Evolutionary conservation across 2,113 vertebrate species (phyloP).

Genomic region (Lasiurus borealis): DNA sequence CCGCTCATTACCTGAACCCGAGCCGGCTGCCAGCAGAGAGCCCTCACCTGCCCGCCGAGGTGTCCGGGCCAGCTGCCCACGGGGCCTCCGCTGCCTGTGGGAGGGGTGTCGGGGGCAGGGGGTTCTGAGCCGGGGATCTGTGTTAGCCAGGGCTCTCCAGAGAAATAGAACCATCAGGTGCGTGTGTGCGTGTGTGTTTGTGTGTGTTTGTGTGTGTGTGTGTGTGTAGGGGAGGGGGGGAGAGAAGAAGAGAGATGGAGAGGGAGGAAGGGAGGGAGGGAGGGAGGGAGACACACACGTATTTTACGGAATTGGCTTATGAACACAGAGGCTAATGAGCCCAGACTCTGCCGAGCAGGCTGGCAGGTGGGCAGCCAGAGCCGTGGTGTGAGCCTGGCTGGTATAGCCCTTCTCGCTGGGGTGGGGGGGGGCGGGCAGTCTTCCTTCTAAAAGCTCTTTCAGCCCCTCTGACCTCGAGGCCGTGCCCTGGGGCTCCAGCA

Average conservation of each 20-base stretch:
- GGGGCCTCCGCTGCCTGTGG: background rate
- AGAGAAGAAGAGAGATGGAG: no score
- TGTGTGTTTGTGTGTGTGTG: no score
- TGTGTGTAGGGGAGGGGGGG: no score
- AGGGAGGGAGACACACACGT: no score
- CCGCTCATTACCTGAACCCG: background rate
- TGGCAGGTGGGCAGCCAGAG: background rate
- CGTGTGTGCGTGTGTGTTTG: background rate
- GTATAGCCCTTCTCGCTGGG: background rate
- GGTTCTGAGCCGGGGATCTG: background rate
- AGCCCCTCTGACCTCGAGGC: background rate
- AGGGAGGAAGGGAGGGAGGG: no score
- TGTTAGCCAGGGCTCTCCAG: background rate
- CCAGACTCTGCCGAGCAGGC: background rate
- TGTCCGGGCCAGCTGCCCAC: rapidly evolving
- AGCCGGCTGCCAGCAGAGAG: background rate
- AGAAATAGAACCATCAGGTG: background rate
- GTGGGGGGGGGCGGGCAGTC: rapidly evolving
- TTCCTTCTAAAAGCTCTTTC: background rate
- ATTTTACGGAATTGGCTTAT: background rate
- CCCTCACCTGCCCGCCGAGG: background rate
- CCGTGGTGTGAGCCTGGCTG: background rate
- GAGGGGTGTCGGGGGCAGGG: background rate
- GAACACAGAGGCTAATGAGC: background rate
- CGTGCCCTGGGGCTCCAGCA: rapidly evolving